Evolutionary conservation across 2,888 invertebrate genomes (phyloP).

Genomic region (Trissolcus brochymenae): DNA sequence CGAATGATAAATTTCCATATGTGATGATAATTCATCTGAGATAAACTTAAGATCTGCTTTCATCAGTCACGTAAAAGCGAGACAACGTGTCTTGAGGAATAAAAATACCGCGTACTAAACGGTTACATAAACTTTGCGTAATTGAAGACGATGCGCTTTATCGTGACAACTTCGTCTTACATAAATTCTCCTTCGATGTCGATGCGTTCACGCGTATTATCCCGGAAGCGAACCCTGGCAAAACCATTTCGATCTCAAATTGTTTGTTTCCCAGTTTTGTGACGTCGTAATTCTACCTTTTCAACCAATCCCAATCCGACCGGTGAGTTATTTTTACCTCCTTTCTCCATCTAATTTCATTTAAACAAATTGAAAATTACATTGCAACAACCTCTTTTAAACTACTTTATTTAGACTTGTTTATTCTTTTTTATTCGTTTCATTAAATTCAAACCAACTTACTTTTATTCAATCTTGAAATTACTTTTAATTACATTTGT

Average conservation of each 20-base stretch:
- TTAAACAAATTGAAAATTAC: too few species aligned
- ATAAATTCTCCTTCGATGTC: constrained; percentile 34
- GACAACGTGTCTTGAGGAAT: constrained; percentile 32
- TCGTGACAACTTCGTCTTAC: constrained; percentile 50
- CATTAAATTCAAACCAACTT: too few species aligned
- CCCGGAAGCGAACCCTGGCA: constrained; percentile 25
- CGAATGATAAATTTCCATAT: neutral
- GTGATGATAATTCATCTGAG: constrained; percentile 6
- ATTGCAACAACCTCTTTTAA: too few species aligned
- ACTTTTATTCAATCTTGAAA: too few species aligned
- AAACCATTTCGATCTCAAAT: constrained; percentile 3
- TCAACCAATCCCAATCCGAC: too few species aligned
- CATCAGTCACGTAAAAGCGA: constrained; percentile 28
- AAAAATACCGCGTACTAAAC: constrained; percentile 41
- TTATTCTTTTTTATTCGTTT: too few species aligned
- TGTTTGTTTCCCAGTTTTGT: neutral
- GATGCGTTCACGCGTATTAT: constrained; percentile 18
- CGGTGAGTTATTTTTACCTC: too few species aligned
- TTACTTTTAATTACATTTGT: too few species aligned
- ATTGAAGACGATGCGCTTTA: constrained; percentile 50
- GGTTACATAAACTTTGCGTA: constrained; percentile 49
- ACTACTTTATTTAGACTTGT: too few species aligned
- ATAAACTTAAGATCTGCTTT: constrained; percentile 16
- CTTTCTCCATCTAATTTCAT: too few species aligned
- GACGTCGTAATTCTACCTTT: constrained; percentile 1